Conservation (phyloP, 2,113 vertebrate genomes). For the Cricetomys ansorgei region DNA sequence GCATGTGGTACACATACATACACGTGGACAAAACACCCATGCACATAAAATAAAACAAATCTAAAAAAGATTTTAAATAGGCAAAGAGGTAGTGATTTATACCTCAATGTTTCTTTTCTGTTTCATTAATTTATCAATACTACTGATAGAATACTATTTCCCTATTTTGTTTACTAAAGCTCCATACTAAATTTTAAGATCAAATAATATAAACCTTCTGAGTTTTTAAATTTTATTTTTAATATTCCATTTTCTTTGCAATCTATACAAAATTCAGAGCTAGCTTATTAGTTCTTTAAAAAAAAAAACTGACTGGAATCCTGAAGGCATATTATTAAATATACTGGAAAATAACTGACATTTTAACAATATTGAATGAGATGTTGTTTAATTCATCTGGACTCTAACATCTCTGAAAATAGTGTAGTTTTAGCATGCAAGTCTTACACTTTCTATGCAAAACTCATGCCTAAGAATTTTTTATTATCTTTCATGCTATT, state of each 20-base stretch:
- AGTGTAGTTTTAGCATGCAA: background rate
- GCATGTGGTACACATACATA: background rate
- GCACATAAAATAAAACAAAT: background rate
- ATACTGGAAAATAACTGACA: background rate
- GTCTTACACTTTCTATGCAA: background rate
- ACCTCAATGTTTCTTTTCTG: slow-evolving; percentile 4
- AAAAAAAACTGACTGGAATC: background rate
- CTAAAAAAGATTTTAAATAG: background rate
- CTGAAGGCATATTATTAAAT: background rate
- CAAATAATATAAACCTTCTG: background rate
- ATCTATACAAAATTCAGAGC: slow-evolving; percentile 15
- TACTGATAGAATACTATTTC: background rate
- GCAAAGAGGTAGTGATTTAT: slow-evolving; percentile 2
- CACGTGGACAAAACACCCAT: background rate
- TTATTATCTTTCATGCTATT: background rate
- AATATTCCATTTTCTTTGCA: background rate
- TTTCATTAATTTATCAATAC: background rate
- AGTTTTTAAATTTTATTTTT: background rate
- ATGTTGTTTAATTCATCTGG: background rate
- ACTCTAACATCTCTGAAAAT: slow-evolving; percentile 2
- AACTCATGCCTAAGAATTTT: background rate
- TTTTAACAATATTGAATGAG: background rate
- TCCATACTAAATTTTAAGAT: background rate
- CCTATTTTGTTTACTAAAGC: background rate
- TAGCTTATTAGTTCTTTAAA: background rate